Conservation (phyloP, 2,113 vertebrate species). For the Dascyllus trimaculatus region DNA sequence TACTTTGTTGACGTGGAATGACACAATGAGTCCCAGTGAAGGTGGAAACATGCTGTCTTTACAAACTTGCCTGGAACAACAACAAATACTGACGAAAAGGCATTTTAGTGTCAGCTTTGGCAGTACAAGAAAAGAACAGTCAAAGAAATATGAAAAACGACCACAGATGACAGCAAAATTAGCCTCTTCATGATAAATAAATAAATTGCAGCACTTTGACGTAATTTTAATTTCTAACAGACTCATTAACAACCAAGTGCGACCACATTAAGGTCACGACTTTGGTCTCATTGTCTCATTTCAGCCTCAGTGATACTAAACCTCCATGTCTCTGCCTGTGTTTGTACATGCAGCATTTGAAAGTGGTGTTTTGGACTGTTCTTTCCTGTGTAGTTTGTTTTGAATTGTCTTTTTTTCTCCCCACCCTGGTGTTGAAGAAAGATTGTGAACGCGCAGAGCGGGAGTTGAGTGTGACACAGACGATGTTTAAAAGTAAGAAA, state of each 20-base stretch:
- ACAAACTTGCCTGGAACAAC: too few relatives aligned
- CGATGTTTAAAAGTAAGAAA: constrained; percentile 25
- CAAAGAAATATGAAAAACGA: neutral
- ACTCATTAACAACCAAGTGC: neutral
- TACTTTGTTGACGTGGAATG: neutral
- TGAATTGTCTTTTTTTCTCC: constrained; percentile 9
- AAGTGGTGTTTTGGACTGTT: constrained; percentile 26
- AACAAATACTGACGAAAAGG: neutral
- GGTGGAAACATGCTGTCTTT: too few relatives aligned
- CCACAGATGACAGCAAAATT: neutral
- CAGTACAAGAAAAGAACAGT: neutral
- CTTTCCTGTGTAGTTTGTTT: constrained; percentile 41
- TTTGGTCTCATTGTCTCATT: neutral
- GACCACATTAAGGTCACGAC: too few relatives aligned
- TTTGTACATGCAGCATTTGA: constrained; percentile 48
- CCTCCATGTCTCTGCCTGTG: constrained; percentile 19
- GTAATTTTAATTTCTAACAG: too few relatives aligned
- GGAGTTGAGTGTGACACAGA: constrained; percentile 24
- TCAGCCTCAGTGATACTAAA: constrained; percentile 37
- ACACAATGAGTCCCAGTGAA: neutral
- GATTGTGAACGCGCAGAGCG: constrained; percentile 50
- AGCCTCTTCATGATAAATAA: neutral
- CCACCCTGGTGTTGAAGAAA: constrained; percentile 20
- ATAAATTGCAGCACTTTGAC: too few relatives aligned
- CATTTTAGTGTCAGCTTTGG: constrained; percentile 13